Evolutionary conservation across 37 sponge, comb jelly and placozoan genomes (phyloP).

Genomic region (Haliclona indistincta): DNA sequence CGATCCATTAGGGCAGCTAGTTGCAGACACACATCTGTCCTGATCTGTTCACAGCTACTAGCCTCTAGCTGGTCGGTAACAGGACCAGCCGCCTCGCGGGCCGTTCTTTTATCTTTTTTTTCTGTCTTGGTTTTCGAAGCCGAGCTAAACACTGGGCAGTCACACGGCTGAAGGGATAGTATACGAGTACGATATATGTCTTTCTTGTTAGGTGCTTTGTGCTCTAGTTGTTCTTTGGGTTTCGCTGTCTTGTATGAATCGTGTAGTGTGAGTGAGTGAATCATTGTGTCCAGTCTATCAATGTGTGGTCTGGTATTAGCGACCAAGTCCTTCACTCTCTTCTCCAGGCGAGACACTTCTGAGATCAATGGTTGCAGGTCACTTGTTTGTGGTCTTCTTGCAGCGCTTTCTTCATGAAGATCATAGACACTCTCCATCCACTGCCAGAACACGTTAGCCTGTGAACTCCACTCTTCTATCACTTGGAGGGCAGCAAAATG

Average conservation of each 20-base stretch:
- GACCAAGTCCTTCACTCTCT: constrained; percentile 2
- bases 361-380: background rate
- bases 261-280: no score
- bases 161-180: no score
- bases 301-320: constrained; percentile 17
- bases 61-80: no score
- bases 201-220: no score
- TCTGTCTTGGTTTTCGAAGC: no score
- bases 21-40: background rate
- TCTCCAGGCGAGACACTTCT: background rate
- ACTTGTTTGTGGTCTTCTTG: background rate
- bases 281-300: constrained; percentile 16
- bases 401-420: constrained; percentile 2
- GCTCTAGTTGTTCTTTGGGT: no score
- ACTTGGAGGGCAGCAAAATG: constrained; percentile 18
- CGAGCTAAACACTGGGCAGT: no score
- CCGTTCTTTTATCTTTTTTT: no score
- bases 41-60: no score
- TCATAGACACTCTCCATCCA: constrained; percentile 79
- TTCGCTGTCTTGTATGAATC: no score
- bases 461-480: constrained; percentile 37
- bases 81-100: no score
- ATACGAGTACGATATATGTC: no score
- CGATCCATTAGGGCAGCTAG: background rate
- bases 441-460: constrained; percentile 60